These are phyloP conservation scores for Tragelaphus oryx DNA, from an alignment of 2,797 vertebrate genomes.

Conservation along the genomic window DNA sequence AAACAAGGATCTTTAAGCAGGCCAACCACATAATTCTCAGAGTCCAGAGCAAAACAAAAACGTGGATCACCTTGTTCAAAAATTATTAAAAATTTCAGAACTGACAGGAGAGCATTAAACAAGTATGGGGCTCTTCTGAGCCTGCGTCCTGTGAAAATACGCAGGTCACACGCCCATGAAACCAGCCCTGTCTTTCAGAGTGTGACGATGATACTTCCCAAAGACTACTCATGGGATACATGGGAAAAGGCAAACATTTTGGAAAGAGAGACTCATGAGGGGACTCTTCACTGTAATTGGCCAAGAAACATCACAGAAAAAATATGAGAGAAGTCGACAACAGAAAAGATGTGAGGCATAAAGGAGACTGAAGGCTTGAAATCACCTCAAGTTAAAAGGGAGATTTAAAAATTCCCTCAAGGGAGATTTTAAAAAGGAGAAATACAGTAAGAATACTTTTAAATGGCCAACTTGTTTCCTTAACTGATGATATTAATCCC, in stretches of 20 bases:
- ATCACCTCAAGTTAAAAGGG: neutral
- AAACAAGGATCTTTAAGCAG: neutral
- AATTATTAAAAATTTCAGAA: neutral
- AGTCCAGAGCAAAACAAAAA: neutral
- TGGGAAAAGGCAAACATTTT: neutral
- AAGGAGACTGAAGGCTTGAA: neutral
- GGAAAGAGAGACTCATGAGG: neutral
- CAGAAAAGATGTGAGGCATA: neutral
- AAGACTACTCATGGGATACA: neutral
- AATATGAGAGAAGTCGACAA: neutral
- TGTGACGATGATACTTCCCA: neutral
- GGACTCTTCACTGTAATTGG: neutral
- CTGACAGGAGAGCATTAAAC: neutral
- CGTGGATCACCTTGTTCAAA: neutral
- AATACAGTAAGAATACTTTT: neutral
- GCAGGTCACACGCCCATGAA: neutral
- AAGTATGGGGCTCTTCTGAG: neutral
- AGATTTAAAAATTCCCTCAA: neutral
- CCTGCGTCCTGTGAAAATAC: neutral
- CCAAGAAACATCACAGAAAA: neutral
- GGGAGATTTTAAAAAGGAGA: neutral
- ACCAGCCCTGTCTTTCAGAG: neutral
- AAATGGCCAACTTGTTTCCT: constrained; percentile 13
- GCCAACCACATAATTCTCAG: neutral
- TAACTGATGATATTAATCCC: constrained; percentile 9